Base-by-base conservation (phyloP, 2,888 invertebrate genomes). In the Trisateles emortualis region DNA sequence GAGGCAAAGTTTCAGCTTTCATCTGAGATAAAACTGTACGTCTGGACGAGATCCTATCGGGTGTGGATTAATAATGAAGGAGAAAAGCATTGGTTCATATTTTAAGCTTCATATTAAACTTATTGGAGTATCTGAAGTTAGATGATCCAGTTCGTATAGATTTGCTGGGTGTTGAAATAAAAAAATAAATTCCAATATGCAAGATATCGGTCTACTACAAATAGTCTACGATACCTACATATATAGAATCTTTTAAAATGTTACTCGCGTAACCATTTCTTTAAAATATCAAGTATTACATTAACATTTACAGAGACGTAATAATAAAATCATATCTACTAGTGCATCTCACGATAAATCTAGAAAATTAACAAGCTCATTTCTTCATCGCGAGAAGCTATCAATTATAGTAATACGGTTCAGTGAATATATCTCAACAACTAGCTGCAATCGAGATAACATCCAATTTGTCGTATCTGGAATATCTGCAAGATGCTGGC, bases 1-100 rank as follows among this genome's bases (percentile, higher is more conserved):
- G 77, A 71, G 81, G 77, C 68, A 68, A 90, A 90, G 84, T 90
- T 90, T 84, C 64, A 82, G 79, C 78, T 82, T 83, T 80, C 79
- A 85, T 81, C 81, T 76, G 72, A 85, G 86, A 90, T 90, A 90
- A 87, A 84, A 81, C 81, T 74, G 77, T 77, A 70, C 79, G 87
- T 88, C 88, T 86, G 83, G 81, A 61, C 70, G 64, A 79, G 79
- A 78, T 79, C 74, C 78, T 77, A 83, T 83, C 83, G 73, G 73
- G 68, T 76, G 75, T 75, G 81, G 88, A 88, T 86, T 88, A 86
- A 87, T 84, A 87, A 82, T 80, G 83, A 80, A 79, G 74, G 75
- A 77, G 75, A 75, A 78, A 79, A 56, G 42, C 44, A 62, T 60
- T 53, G 51, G 52, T 41, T 55, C 52, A 41, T 44, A 68, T 50